Percentiles rank a stretch among this genome's conserved stretches.
These are phyloP conservation scores for Diplodus sargus DNA, from an alignment of 2,797 vertebrate genomes.

Conservation along the genomic window DNA sequence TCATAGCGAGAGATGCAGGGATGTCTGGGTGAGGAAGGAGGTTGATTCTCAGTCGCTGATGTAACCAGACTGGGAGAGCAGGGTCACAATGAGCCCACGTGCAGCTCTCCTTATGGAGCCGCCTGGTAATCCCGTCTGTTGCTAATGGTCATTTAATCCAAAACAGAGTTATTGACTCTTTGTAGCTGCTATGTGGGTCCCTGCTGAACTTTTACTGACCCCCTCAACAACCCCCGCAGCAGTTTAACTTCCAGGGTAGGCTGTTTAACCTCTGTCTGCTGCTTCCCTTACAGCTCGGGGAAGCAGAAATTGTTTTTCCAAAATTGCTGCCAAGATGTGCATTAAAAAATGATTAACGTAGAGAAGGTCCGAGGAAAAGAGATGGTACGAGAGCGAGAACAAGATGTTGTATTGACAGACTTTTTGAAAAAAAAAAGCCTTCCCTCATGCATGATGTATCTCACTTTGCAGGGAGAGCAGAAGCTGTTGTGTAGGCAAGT, in stretches of 20 bases:
- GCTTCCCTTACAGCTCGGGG: not conserved
- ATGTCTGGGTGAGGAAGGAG: slow-evolving; percentile 56
- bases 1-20: slow-evolving; percentile 45
- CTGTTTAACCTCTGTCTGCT: not conserved
- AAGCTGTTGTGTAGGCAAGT: slow-evolving; percentile 29
- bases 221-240: not conserved
- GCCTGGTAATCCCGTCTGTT: slow-evolving; percentile 57
- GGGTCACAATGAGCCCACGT: slow-evolving; percentile 51
- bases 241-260: not conserved
- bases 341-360: not conserved
- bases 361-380: not conserved
- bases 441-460: slow-evolving; percentile 61
- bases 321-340: not conserved
- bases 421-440: slow-evolving; percentile 4
- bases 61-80: slow-evolving; percentile 59
- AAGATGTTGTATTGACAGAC: not conserved
- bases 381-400: not conserved
- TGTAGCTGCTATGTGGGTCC: slow-evolving; percentile 12
- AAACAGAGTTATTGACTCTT: slow-evolving; percentile 28
- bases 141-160: slow-evolving; percentile 57
- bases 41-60: slow-evolving; percentile 74
- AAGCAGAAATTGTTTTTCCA: not conserved
- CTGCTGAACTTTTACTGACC: slow-evolving; percentile 31
- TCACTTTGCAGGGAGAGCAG: slow-evolving; percentile 24
- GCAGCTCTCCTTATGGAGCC: slow-evolving; percentile 54